Conservation (phyloP, 2,888 invertebrate genomes). For the Cephonodes hylas region DNA sequence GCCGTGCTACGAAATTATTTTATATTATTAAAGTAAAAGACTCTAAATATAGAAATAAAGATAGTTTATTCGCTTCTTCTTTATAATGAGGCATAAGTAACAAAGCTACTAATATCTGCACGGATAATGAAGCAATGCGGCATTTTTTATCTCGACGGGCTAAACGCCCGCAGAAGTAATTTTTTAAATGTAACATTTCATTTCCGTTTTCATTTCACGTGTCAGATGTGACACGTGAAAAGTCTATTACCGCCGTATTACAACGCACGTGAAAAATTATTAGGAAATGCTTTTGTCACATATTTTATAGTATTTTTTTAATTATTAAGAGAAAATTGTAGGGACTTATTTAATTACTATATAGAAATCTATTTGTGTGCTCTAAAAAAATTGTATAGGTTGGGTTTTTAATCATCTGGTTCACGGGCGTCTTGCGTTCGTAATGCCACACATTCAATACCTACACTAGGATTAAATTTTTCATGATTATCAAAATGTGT, state of each 20-base stretch:
- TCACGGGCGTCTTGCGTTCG: too few relatives aligned
- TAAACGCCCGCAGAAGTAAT: background rate
- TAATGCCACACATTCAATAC: too few relatives aligned
- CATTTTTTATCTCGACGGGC: background rate
- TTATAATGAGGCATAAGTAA: background rate
- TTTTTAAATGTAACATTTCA: background rate
- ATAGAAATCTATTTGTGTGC: too few relatives aligned
- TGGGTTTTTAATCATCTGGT: too few relatives aligned
- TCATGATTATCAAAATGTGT: too few relatives aligned
- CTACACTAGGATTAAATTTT: too few relatives aligned
- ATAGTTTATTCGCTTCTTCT: background rate
- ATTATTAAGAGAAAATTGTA: too few relatives aligned
- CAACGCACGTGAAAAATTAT: background rate
- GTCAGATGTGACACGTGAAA: conserved; percentile 12
- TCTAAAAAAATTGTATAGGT: too few relatives aligned
- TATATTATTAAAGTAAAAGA: background rate
- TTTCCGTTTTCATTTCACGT: background rate
- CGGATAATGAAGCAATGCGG: background rate
- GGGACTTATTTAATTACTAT: too few relatives aligned
- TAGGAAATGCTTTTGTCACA: background rate
- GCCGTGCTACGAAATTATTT: conserved; percentile 5
- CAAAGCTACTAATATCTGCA: background rate
- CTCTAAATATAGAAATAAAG: background rate
- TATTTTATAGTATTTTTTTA: too few relatives aligned
- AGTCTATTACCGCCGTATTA: conserved; percentile 11